phyloP scores from a whole-genome alignment of 2,888 invertebrate species.

The Drosophila glabriapex region DNA sequence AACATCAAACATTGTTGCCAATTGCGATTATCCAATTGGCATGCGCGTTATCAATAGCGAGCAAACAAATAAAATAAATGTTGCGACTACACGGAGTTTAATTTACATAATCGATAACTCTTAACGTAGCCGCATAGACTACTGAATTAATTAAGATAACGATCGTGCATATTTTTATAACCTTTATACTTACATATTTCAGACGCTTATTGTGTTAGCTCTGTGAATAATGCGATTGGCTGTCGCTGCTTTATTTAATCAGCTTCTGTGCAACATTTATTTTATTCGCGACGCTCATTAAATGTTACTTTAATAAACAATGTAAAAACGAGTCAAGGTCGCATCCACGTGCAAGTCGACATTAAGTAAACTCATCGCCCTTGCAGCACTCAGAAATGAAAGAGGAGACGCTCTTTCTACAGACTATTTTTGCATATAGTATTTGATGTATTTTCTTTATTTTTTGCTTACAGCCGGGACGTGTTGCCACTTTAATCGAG shows the following conservation, averaged over 20 bases:
- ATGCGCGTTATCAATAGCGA: constrained; percentile 20
- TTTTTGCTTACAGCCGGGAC: constrained; percentile 91
- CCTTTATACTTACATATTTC: too few species aligned
- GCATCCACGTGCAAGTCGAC: constrained; percentile 1
- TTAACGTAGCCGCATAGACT: neutral
- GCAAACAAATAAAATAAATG: neutral
- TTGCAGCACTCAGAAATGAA: neutral
- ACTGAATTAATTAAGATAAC: neutral
- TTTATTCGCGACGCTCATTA: constrained; percentile 10
- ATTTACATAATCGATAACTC: constrained; percentile 18
- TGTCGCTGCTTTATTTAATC: neutral
- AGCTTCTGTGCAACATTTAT: neutral
- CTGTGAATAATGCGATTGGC: neutral
- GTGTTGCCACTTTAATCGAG: constrained; percentile 94
- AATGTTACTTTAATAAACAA: constrained; percentile 16
- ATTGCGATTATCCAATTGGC: constrained; percentile 23
- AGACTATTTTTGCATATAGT: neutral
- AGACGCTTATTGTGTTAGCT: neutral
- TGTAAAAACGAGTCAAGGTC: constrained; percentile 63
- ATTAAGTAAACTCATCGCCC: constrained; percentile 28
- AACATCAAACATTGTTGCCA: neutral
- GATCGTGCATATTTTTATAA: neutral
- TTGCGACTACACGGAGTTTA: constrained; percentile 4
- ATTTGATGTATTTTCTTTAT: constrained; percentile 39
- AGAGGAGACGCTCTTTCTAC: constrained; percentile 16